Conservation (phyloP, 2,113 vertebrate genomes). For the Hippocampus barbouri region DNA sequence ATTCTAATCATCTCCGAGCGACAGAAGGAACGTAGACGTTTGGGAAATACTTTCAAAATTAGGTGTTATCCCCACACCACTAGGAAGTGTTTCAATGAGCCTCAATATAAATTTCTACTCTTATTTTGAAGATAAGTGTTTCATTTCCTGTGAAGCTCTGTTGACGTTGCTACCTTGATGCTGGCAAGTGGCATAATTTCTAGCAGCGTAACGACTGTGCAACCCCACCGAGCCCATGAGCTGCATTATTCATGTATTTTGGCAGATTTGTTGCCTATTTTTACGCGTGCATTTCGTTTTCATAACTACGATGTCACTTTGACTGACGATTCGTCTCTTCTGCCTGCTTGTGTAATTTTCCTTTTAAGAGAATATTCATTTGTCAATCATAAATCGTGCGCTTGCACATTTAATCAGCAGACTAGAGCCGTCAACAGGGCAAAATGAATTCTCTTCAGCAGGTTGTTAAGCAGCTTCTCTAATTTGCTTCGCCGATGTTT, state of each 20-base stretch:
- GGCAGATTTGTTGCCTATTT: conserved; percentile 34
- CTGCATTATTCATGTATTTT: conserved; percentile 67
- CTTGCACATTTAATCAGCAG: conserved; percentile 4
- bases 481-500: conserved; percentile 21
- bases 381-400: conserved; percentile 14
- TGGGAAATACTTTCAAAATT: conserved; percentile 47
- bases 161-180: conserved; percentile 4
- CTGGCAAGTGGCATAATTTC: conserved; percentile 20
- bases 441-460: conserved; percentile 5
- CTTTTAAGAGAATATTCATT: not conserved
- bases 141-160: not conserved
- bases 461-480: conserved; percentile 12
- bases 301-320: not conserved
- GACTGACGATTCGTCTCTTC: not conserved
- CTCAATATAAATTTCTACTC: conserved; percentile 1
- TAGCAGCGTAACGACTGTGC: conserved; percentile 34
- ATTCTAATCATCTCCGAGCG: conserved; percentile 30
- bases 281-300: not conserved
- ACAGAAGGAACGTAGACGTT: not conserved
- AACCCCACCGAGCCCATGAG: conserved; percentile 25
- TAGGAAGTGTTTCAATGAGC: not conserved
- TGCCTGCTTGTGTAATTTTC: not conserved
- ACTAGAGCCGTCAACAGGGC: conserved; percentile 12
- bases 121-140: conserved; percentile 44
- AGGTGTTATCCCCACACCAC: not conserved